These are phyloP conservation scores for Rhogogaster chlorosoma DNA, from an alignment of 2,888 invertebrate genomes.

Conservation along the genomic window DNA sequence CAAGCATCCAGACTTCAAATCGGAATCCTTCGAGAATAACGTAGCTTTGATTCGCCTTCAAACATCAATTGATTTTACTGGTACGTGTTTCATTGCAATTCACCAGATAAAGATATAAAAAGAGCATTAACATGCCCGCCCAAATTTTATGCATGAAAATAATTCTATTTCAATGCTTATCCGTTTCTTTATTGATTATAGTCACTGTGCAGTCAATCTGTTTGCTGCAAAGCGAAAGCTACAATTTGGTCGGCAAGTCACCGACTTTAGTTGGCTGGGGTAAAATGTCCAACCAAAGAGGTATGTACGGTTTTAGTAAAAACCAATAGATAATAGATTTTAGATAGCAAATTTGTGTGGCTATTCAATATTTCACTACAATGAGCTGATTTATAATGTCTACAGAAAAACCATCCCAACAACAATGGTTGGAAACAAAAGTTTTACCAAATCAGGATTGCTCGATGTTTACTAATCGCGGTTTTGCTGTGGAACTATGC, in stretches of 20 bases:
- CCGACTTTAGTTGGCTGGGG: conserved; percentile 88
- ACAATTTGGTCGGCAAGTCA: conserved; percentile 74
- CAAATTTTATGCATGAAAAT: neutral
- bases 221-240: conserved; percentile 77
- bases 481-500: conserved; percentile 84
- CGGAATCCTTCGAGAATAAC: conserved; percentile 81
- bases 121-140: neutral
- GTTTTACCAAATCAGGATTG: conserved; percentile 85
- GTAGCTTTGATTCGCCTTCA: conserved; percentile 87
- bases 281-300: conserved; percentile 82
- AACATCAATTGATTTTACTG: conserved; percentile 84
- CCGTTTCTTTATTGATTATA: conserved; percentile 74
- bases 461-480: conserved; percentile 81
- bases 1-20: conserved; percentile 87
- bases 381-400: conserved; percentile 59
- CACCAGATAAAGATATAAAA: neutral
- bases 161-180: conserved; percentile 23
- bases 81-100: conserved; percentile 75
- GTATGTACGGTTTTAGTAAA: conserved; percentile 68
- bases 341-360: neutral
- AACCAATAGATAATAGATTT: neutral
- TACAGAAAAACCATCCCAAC: conserved; percentile 73
- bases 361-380: neutral
- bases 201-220: conserved; percentile 90
- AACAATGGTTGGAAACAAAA: conserved; percentile 84